These are phyloP conservation scores for Magallana angulata DNA, from an alignment of 1,140 invertebrate genomes.

Conservation along the genomic window DNA sequence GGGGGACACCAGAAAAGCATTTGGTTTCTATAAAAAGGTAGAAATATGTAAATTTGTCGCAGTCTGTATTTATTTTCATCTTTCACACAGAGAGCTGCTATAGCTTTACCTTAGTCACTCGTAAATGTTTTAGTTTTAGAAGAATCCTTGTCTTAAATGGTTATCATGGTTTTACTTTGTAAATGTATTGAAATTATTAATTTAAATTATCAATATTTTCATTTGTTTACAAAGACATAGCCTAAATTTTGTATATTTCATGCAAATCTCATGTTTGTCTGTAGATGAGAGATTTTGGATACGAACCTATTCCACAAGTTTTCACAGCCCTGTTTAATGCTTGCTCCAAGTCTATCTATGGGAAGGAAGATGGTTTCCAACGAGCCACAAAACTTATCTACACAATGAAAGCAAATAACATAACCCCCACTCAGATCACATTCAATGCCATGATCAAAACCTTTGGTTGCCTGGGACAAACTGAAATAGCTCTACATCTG, in stretches of 20 bases:
- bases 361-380: conserved; percentile 1
- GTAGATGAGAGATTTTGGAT: conserved; percentile 32
- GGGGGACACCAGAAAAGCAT: neutral
- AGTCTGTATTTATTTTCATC: neutral
- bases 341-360: conserved; percentile 9
- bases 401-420: conserved; percentile 4
- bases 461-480: neutral
- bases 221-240: too few species aligned
- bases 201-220: too few species aligned
- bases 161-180: too few species aligned
- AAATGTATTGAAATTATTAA: too few species aligned
- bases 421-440: neutral
- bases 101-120: too few species aligned
- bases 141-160: too few species aligned
- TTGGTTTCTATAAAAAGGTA: conserved; percentile 5
- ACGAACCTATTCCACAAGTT: conserved; percentile 3
- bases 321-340: conserved; percentile 14
- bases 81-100: neutral
- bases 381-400: conserved; percentile 6
- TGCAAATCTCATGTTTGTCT: neutral
- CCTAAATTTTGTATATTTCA: too few species aligned
- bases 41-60: too few species aligned
- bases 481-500: neutral
- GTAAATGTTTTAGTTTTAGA: too few species aligned
- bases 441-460: conserved; percentile 31